A percentile compares a stretch with the other conserved stretches of the same genome.
phyloP scores from a whole-genome alignment of 2,797 vertebrate species.

The Darevskia nairensis region DNA sequence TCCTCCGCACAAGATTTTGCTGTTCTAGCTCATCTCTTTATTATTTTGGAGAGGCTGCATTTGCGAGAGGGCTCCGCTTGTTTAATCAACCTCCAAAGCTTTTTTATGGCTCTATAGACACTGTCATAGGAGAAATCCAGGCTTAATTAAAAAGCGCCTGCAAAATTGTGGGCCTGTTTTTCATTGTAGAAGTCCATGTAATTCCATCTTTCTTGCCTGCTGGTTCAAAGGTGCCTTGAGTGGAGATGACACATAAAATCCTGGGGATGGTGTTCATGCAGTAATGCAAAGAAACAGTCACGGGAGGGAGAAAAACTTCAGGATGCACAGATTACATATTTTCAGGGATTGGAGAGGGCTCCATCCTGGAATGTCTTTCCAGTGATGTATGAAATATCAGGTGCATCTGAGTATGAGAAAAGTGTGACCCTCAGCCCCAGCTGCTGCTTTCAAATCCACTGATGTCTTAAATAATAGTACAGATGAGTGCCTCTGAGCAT shows the following conservation, averaged over 20 bases:
- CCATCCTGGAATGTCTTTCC: neutral
- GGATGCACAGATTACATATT: neutral
- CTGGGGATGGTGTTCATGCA: neutral
- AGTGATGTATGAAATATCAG: neutral
- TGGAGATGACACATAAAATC: fast-evolving
- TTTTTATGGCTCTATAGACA: conserved; percentile 18
- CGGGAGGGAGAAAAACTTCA: neutral
- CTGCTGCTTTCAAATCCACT: neutral
- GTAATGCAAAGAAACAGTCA: neutral
- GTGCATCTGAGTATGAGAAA: neutral
- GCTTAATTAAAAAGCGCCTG: conserved; percentile 36
- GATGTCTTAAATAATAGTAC: neutral
- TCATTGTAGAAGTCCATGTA: neutral
- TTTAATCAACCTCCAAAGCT: conserved; percentile 35
- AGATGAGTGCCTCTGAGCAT: neutral
- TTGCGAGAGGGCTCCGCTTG: neutral
- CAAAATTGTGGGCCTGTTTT: neutral
- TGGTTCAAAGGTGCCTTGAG: neutral
- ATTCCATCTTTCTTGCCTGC: neutral
- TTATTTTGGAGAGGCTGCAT: conserved; percentile 18
- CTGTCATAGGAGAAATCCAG: conserved; percentile 26
- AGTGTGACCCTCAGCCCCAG: neutral
- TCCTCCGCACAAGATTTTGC: conserved; percentile 17
- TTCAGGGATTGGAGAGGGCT: neutral
- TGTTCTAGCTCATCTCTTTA: conserved; percentile 23